phyloP scores from a whole-genome alignment of 2,797 vertebrate genomes.

The Pseudochirops corinnae region DNA sequence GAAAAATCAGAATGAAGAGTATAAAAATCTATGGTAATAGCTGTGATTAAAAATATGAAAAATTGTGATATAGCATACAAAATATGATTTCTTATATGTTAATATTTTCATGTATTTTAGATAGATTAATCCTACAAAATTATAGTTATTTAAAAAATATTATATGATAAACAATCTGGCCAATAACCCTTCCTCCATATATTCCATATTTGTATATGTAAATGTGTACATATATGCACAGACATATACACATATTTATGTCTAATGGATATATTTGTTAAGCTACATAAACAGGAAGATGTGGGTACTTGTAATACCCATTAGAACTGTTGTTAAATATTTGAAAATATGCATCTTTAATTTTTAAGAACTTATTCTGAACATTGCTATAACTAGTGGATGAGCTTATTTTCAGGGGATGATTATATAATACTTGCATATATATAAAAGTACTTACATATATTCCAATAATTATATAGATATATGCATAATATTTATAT shows the following conservation, averaged over 20 bases:
- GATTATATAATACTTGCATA: neutral
- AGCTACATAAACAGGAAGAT: neutral
- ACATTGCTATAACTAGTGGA: neutral
- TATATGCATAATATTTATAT: neutral
- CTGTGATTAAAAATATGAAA: constrained; percentile 66
- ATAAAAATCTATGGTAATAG: constrained; percentile 53
- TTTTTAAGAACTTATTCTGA: neutral
- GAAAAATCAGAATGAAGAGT: constrained; percentile 64
- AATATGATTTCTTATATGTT: neutral
- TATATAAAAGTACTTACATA: neutral
- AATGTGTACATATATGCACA: neutral
- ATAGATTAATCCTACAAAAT: neutral
- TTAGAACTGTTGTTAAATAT: neutral
- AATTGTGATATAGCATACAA: constrained; percentile 3
- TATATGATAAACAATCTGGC: constrained; percentile 12
- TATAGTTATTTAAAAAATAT: neutral
- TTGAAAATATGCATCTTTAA: neutral
- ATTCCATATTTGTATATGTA: neutral
- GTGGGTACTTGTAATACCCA: neutral
- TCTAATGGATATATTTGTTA: neutral
- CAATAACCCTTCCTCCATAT: constrained; percentile 25
- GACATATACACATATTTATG: neutral
- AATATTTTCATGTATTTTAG: constrained; percentile 31
- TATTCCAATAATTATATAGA: neutral
- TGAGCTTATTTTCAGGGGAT: neutral